Base-by-base conservation (phyloP, 2,797 vertebrate genomes). In the Schizopygopsis pylzovi region DNA sequence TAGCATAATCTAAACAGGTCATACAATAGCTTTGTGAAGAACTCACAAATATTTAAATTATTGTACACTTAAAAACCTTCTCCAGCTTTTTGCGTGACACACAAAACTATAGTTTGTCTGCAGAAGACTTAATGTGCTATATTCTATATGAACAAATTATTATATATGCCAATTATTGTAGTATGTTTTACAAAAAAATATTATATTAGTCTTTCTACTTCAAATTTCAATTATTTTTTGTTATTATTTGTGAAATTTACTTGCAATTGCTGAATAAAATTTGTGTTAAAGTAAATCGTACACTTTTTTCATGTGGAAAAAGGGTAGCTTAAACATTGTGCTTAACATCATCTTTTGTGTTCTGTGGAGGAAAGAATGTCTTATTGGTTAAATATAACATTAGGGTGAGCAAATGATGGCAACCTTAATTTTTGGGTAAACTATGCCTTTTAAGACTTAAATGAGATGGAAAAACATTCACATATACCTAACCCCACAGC, bases 401-500 rank as follows among this genome's bases (percentile, higher is more conserved):
- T 28, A 33, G 45, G 45, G 15, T 18, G 15, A 49, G 45, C 28
- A 52, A 52, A 75, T 52, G 8, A 75, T 49, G 25, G 13, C 45
- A 75, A 18, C 25, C 18, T 73, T 47, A 1, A 33, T 52, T 37
- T 76, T 52, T 20, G 16, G 16, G 10, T 76, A 10, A 76, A 22
- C 5, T 77, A 54, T 56, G 43, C 8, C 8, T 9, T 49, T 73
- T 28, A 73, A 47, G n/a, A 15, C 43, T 16, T 28, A 49, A 47
- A 73, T 25, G 4, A 71, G 22, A 47, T 16, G n/a, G 22, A 9
- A 28, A 28, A 54, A 33, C 25, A 59, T 77, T 7, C 20, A 41
- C 63, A 25, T 79, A 47, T 43, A 6, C 52, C 25, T 41, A n/a
- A 80, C 16, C 28, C 56, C 37, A 83, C 6, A 86, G 79, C 70